Percentiles rank a stretch among this genome's conserved stretches.
phyloP scores from a whole-genome alignment of 2,888 invertebrate genomes.

The Amiota communis region DNA sequence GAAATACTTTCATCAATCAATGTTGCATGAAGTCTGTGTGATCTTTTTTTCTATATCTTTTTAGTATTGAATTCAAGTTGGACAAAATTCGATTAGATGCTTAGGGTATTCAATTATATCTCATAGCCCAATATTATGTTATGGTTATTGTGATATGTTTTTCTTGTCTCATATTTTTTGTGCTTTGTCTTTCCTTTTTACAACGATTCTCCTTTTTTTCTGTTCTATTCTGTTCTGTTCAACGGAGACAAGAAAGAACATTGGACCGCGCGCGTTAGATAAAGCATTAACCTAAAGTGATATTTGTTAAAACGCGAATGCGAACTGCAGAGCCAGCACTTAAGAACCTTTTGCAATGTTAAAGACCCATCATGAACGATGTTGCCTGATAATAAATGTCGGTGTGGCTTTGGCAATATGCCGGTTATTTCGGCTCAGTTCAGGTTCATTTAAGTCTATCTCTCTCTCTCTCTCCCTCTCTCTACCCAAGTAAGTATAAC shows the following conservation, averaged over 20 bases:
- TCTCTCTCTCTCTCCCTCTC: too few species aligned
- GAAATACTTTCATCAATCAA: too few species aligned
- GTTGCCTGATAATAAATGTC: conserved; percentile 22
- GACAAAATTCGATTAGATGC: too few species aligned
- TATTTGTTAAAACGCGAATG: conserved; percentile 7
- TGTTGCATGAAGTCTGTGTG: too few species aligned
- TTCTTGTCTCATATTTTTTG: background rate
- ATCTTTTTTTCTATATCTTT: too few species aligned
- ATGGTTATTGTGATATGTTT: background rate
- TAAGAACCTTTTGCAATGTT: background rate
- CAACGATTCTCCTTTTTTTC: too few species aligned
- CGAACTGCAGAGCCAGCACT: background rate
- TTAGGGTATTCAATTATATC: too few species aligned
- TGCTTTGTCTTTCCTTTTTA: background rate
- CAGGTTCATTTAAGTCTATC: background rate
- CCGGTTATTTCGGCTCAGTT: background rate
- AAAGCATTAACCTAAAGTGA: conserved; percentile 22
- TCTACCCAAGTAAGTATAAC: too few species aligned
- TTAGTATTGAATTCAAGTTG: too few species aligned
- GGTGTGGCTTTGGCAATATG: background rate
- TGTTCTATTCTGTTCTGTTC: background rate
- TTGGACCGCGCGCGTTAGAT: background rate
- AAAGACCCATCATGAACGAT: conserved; percentile 52
- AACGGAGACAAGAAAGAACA: background rate
- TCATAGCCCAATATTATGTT: too few species aligned